These are phyloP conservation scores for Perodicticus potto DNA, from an alignment of 2,797 vertebrate genomes.

Conservation along the genomic window DNA sequence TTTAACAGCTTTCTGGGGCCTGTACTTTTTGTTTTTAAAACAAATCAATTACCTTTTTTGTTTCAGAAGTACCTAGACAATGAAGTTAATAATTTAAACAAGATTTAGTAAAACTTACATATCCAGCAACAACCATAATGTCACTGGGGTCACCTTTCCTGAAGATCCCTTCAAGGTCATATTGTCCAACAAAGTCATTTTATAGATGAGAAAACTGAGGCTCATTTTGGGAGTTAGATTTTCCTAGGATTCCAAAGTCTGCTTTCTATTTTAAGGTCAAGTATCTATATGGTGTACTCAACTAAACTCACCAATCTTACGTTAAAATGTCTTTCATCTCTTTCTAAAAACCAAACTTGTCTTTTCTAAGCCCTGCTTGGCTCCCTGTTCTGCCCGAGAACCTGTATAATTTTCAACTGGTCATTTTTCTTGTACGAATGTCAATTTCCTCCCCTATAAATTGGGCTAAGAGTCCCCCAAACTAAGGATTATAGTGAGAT, in stretches of 20 bases:
- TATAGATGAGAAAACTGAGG: neutral
- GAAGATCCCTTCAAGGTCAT: neutral
- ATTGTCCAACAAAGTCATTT: neutral
- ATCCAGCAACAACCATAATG: neutral
- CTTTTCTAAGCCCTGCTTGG: neutral
- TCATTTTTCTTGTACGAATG: neutral
- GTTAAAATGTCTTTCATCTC: neutral
- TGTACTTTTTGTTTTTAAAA: slow-evolving; percentile 45
- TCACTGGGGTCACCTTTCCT: neutral
- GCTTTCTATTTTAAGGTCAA: neutral
- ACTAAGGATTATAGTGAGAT: neutral
- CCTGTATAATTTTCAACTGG: neutral
- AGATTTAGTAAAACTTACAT: neutral
- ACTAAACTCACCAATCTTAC: neutral
- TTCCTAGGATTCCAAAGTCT: neutral
- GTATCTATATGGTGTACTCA: neutral
- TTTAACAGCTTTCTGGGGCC: slow-evolving; percentile 15
- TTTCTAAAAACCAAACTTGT: neutral
- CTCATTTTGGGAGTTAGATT: neutral
- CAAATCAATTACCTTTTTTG: neutral
- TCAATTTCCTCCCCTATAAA: neutral
- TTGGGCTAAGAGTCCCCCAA: neutral
- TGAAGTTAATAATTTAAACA: neutral
- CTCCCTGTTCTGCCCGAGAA: neutral
- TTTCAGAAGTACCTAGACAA: slow-evolving; percentile 12